Percentiles rank a stretch among this genome's conserved stretches.
These are phyloP conservation scores for Oeneis ivallda DNA, from an alignment of 2,888 invertebrate genomes.

Conservation along the genomic window DNA sequence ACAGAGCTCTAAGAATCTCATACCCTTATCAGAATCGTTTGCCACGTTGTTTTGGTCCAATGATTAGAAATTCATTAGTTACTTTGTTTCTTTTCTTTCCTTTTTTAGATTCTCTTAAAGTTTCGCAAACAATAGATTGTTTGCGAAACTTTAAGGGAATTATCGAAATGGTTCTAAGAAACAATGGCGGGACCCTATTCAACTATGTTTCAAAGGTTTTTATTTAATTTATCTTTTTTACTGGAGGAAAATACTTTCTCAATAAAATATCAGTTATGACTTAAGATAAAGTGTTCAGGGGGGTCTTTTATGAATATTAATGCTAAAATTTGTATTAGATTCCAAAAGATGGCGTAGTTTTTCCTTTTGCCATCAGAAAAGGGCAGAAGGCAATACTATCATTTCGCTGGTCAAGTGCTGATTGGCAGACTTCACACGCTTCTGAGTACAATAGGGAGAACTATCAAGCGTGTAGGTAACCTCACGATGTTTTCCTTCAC, in stretches of 20 bases:
- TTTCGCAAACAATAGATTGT: not conserved
- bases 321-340: too few species aligned
- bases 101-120: not conserved
- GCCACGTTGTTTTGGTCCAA: not conserved
- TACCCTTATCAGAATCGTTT: slow-evolving; percentile 16
- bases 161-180: slow-evolving; percentile 7
- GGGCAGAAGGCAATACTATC: too few species aligned
- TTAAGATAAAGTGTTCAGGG: too few species aligned
- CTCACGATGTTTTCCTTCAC: too few species aligned
- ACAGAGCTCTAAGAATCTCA: not conserved
- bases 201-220: not conserved
- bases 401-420: too few species aligned
- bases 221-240: not conserved
- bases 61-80: slow-evolving; percentile 22
- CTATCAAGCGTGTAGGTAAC: too few species aligned
- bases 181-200: slow-evolving; percentile 4
- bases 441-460: too few species aligned
- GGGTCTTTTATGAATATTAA: too few species aligned
- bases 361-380: too few species aligned
- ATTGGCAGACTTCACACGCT: too few species aligned
- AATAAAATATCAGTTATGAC: too few species aligned
- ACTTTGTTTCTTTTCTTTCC: slow-evolving; percentile 10
- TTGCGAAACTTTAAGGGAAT: slow-evolving; percentile 6
- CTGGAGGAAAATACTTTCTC: not conserved
- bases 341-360: too few species aligned